A percentile compares a stretch with the other conserved stretches of the same genome.
Evolutionary conservation across 1,140 invertebrate genomes (phyloP).

Genomic region (Calephelis virginiensis): DNA sequence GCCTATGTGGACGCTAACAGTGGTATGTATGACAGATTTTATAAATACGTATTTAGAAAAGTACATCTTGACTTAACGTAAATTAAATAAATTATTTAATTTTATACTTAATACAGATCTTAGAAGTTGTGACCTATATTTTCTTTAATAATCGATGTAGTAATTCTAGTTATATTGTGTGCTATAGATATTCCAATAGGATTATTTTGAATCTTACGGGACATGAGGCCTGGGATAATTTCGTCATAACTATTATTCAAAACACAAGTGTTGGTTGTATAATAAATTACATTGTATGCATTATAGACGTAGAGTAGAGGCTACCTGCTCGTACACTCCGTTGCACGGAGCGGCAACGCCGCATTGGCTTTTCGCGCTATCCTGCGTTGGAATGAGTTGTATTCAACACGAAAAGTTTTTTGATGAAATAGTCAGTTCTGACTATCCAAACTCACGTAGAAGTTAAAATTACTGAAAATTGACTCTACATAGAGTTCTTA

Average conservation of each 20-base stretch:
- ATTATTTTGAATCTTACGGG: conserved; percentile 24
- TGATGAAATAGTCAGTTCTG: conserved; percentile 29
- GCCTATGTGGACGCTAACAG: conserved; percentile 61
- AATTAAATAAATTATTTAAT: conserved; percentile 14
- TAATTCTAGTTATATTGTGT: neutral
- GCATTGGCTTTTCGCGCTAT: conserved; percentile 69
- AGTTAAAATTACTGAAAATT: neutral
- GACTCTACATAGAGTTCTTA: too few relatives aligned
- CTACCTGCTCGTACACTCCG: conserved; percentile 69
- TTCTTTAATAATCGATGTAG: neutral
- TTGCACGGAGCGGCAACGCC: conserved; percentile 72
- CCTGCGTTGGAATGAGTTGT: conserved; percentile 58
- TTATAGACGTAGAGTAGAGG: conserved; percentile 58
- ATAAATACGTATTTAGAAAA: conserved; percentile 9
- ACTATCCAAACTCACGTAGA: conserved; percentile 10
- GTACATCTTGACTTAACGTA: too few relatives aligned
- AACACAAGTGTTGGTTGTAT: conserved; percentile 62
- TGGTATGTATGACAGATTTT: conserved; percentile 48
- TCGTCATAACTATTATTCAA: conserved; percentile 44
- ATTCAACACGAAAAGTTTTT: conserved; percentile 47
- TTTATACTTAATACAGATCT: neutral
- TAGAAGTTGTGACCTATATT: neutral
- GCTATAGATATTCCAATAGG: neutral
- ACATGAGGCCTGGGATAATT: conserved; percentile 56
- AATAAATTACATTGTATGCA: conserved; percentile 66